phyloP scores from a whole-genome alignment of 2,797 vertebrate species.

The Muraenolepis orangiensis region DNA sequence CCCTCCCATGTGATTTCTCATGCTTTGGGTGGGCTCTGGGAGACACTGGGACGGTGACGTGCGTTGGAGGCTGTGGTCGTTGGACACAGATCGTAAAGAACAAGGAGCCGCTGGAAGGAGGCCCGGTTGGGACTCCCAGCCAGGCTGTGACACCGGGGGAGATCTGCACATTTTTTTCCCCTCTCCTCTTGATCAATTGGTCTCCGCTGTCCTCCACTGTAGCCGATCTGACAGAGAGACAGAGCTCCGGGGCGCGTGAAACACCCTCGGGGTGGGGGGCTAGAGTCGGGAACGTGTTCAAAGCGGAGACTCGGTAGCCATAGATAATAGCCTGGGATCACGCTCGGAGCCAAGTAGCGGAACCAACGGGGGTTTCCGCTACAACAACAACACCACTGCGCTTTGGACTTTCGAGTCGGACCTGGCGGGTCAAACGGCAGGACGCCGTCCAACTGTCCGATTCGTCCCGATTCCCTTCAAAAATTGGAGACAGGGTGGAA shows the following conservation, averaged over 20 bases:
- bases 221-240: conserved; percentile 22
- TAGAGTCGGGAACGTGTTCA: conserved; percentile 48
- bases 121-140: conserved; percentile 37
- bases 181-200: conserved; percentile 53
- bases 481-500: not conserved
- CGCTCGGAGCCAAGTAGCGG: conserved; percentile 26
- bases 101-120: conserved; percentile 26
- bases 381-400: not conserved
- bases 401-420: not conserved
- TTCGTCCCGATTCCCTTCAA: not conserved
- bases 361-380: conserved; percentile 22
- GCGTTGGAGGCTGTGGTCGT: conserved; percentile 66
- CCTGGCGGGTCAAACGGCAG: not conserved
- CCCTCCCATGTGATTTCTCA: conserved; percentile 36
- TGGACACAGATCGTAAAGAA: conserved; percentile 63
- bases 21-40: conserved; percentile 37
- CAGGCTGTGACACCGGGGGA: conserved; percentile 47
- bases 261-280: conserved; percentile 21
- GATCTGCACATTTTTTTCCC: too few species aligned
- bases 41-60: conserved; percentile 10
- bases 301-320: conserved; percentile 26
- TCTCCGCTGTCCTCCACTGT: conserved; percentile 37
- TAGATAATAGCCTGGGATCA: conserved; percentile 37
- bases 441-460: not conserved
- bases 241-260: conserved; percentile 32